phyloP scores from a whole-genome alignment of 2,797 vertebrate genomes.

The Poeciliopsis turneri region DNA sequence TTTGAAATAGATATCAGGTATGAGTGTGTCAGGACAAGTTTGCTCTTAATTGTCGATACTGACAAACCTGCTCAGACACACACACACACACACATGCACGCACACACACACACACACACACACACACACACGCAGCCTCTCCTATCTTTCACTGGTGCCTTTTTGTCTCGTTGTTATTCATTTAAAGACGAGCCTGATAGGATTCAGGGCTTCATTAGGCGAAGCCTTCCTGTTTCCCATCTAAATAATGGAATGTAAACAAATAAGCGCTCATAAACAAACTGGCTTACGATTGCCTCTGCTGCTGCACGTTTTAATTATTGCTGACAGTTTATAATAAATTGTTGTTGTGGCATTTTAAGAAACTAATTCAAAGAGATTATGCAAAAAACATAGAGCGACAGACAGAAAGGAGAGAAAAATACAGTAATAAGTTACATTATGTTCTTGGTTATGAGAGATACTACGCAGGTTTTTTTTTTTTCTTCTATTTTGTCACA shows the following conservation, averaged over 20 bases:
- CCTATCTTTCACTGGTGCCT: slow-evolving; percentile 12
- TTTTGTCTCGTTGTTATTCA: slow-evolving; percentile 36
- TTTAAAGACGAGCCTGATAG: slow-evolving; percentile 37
- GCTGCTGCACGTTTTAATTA: slow-evolving; percentile 26
- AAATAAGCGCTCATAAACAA: slow-evolving; percentile 37
- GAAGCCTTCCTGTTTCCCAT: slow-evolving; percentile 52
- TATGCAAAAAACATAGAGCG: neutral
- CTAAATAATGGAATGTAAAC: slow-evolving; percentile 51
- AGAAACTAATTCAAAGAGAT: neutral
- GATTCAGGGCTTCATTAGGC: slow-evolving; percentile 41
- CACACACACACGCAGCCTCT: neutral
- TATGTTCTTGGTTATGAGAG: neutral
- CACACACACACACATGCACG: neutral
- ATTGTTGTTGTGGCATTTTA: neutral
- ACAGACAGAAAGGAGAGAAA: neutral
- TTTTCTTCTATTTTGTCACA: neutral
- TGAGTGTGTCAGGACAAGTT: neutral
- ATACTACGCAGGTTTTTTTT: too few relatives aligned
- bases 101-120: neutral
- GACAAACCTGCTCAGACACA: neutral
- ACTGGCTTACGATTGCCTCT: neutral
- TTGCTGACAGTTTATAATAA: slow-evolving; percentile 8
- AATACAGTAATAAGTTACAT: too few relatives aligned
- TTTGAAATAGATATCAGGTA: neutral
- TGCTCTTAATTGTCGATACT: neutral